Evolutionary conservation across 2,797 vertebrate species (phyloP), one percentile per base, ranked within the genome.

Genomic region (Urophycis tenuis): DNA sequence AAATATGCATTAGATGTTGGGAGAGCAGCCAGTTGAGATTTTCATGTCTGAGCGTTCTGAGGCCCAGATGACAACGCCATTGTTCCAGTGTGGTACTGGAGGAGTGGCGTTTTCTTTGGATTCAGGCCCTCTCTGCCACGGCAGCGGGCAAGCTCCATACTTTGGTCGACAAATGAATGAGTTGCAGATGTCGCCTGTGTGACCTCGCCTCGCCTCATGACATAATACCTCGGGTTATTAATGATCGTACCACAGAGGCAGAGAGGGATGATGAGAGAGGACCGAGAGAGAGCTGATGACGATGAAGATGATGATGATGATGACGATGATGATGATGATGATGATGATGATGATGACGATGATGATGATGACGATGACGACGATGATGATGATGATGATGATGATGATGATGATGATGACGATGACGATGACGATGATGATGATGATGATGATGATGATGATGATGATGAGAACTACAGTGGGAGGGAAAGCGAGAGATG

Each of bases 171-270:
- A 90, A 91, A 91, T 91, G 86, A 87, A 93, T 93, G 85, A 87
- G 85, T 92, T 89, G 86, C 93, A 94, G 93, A 93, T 93, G 93
- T 92, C 29, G 12, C 30, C 29, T 82, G 84, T 75, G 81, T 84
- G 81, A 84, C 53, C 53, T 60, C n/a, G 53, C 53, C 45, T 53
- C 1, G 45, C 45, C 45, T 53, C 75, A 87, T 93, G 88, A 92
- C 89, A 90, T 93, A 91, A 93, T 88, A 25, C 72, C 80, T 49
- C 67, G 60, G 74, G 78, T 87, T 89, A 81, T 85, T 86, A 85
- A 85, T 85, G 80, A 9, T 9, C 78, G 85, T 78, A 49, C 78
- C 60, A 69, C 39, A 78, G 80, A 82, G 39, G 84, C 79, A 78
- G 77, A 34, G 74, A 67, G 87, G 80, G 35, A 39, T 4, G 17